These are phyloP conservation scores for Hozukius guyotensis DNA, from an alignment of 2,797 vertebrate species.

Conservation along the genomic window DNA sequence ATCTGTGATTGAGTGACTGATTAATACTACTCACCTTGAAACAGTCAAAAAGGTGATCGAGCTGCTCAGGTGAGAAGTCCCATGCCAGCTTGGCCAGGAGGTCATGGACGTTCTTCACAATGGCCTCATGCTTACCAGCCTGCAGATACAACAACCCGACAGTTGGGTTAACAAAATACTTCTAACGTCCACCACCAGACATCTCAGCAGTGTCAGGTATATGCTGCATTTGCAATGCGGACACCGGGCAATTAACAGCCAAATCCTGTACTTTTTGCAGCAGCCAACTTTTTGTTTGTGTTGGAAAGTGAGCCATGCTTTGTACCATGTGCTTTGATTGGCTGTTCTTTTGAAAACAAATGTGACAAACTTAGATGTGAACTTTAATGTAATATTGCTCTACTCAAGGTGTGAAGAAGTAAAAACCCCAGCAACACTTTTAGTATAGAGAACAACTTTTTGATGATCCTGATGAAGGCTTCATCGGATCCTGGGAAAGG, in stretches of 20 bases:
- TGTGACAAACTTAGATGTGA: not conserved
- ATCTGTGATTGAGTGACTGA: not conserved
- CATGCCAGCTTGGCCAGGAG: conserved; percentile 97
- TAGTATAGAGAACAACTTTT: not conserved
- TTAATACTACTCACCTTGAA: conserved; percentile 90
- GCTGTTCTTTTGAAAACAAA: not conserved
- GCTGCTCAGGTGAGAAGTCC: conserved; percentile 99
- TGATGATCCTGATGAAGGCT: not conserved
- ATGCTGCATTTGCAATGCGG: not conserved
- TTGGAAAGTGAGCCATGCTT: not conserved
- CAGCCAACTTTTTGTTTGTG: not conserved
- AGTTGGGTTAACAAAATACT: not conserved
- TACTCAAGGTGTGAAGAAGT: not conserved
- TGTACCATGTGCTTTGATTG: not conserved
- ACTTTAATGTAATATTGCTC: not conserved
- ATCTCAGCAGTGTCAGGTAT: not conserved
- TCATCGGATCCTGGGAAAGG: not conserved
- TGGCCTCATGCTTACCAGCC: conserved; percentile 99
- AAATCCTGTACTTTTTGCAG: not conserved
- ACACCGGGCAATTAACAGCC: not conserved
- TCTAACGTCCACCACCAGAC: not conserved
- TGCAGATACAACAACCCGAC: conserved; percentile 58
- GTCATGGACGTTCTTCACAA: conserved; percentile 99
- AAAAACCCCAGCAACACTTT: not conserved
- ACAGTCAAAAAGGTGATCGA: conserved; percentile 99